Base-by-base conservation (phyloP, 2,113 vertebrate genomes). In the Anguilla japonica region DNA sequence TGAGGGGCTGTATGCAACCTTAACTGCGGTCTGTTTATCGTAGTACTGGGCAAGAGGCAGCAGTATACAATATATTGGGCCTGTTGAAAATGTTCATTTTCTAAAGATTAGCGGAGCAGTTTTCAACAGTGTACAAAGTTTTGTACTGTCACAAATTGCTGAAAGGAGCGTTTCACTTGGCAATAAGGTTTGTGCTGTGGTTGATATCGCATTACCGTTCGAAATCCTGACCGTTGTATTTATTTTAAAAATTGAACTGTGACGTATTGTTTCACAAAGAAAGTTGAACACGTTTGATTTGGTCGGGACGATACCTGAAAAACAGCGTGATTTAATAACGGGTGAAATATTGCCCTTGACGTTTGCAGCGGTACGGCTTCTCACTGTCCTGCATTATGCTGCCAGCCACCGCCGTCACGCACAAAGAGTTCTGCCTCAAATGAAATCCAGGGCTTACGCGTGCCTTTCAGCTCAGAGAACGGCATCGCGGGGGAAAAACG, bases 341-440 rank as follows among this genome's bases (percentile, higher is more conserved):
- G 15, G 87, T 87, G 83, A 87, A 81, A 79, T 87, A 63, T 87
- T 87, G 87, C 87, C 87, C 87, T 87, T 87, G 13, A 16, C 22
- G 53, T n/a, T n/a, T 75, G 41, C 84, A 85, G 18, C 14, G 13
- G 41, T 43, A 87, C 50, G 20, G 7, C 81, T 22, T 29, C n/a
- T 41, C 82, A 53, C 46, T 56, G 56, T 34, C 50, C 50, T 53
- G 8, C 13, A 11, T 20, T 15, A 41, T 79, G 43, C 18, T 39
- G 56, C 79, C 60, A 20, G 15, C 80, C 41, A 22, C 6, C 29
- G 56, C 80, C 57, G 41, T 43, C 46, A 67, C 20, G 26, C 40
- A 63, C 85, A 81, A 86, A 29, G 20, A 20, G 67, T 53, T 87
- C 20, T 81, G 78, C 46, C 26, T n/a, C 60, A 39, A 43, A 75